Conservation (phyloP, 1,140 invertebrate species). For the Bacillus rossius region DNA sequence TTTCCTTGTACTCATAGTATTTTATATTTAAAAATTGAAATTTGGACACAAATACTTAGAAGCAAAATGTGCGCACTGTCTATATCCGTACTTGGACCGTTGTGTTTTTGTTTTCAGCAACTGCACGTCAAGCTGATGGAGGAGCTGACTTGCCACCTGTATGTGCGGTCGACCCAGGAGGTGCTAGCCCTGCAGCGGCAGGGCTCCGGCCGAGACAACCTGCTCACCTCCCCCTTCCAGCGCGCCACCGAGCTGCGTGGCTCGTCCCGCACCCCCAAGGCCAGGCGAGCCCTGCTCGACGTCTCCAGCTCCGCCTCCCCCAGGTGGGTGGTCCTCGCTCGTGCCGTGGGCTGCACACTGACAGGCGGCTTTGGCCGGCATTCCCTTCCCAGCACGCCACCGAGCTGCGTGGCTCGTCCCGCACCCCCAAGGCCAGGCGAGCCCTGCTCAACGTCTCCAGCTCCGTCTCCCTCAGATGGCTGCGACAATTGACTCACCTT, state of each 20-base stretch:
- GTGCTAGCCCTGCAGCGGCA: conserved; percentile 51
- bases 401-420: conserved; percentile 45
- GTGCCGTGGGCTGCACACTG: too few species aligned
- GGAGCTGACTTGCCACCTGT: conserved; percentile 69
- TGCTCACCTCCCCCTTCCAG: conserved; percentile 44
- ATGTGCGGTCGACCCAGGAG: conserved; percentile 57
- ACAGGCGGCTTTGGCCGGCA: too few species aligned
- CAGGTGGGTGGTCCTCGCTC: conserved; percentile 22
- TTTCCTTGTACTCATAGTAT: too few species aligned
- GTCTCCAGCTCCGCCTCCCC: conserved; percentile 22
- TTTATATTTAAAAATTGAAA: too few species aligned
- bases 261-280: conserved; percentile 36
- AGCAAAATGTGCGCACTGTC: neutral
- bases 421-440: conserved; percentile 26
- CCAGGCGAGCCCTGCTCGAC: conserved; percentile 33
- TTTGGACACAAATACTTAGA: too few species aligned
- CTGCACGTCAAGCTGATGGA: conserved; percentile 63
- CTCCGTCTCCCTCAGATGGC: too few species aligned
- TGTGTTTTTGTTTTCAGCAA: conserved; percentile 43
- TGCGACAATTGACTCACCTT: too few species aligned
- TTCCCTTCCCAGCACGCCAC: conserved; percentile 49
- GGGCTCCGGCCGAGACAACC: conserved; percentile 50
- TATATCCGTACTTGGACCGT: neutral
- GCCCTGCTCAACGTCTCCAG: conserved; percentile 33
- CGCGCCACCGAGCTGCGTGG: conserved; percentile 47